These are phyloP conservation scores for Cochlearius cochlearius DNA, from an alignment of 2,113 vertebrate species.

Conservation along the genomic window DNA sequence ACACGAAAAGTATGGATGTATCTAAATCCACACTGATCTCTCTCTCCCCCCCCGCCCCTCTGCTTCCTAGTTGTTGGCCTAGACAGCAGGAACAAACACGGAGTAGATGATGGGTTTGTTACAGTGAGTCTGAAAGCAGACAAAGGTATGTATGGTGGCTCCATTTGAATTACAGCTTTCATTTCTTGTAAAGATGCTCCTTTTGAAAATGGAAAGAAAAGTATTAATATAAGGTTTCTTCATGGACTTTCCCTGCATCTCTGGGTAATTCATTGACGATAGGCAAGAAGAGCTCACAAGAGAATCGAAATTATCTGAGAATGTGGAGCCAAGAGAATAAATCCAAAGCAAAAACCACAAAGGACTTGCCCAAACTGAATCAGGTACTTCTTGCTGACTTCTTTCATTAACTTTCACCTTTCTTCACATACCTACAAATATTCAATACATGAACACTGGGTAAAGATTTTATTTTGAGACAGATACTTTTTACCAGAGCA, in stretches of 20 bases:
- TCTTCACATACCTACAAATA: neutral
- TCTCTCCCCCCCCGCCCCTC: neutral
- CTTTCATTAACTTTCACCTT: neutral
- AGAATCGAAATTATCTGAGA: slow-evolving; percentile 90
- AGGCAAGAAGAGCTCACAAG: slow-evolving; percentile 91
- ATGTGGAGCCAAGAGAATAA: slow-evolving; percentile 92
- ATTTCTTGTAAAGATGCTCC: neutral
- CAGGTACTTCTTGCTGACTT: slow-evolving; percentile 76
- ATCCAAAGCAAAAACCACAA: slow-evolving; percentile 83
- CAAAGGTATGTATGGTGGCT: slow-evolving; percentile 76
- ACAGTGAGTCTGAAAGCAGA: slow-evolving; percentile 91
- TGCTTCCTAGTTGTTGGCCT: slow-evolving; percentile 75
- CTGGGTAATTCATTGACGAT: neutral
- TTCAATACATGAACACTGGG: neutral
- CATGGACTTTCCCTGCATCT: neutral
- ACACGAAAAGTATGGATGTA: neutral
- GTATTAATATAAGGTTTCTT: neutral
- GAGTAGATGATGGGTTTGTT: slow-evolving; percentile 90
- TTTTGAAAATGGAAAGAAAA: neutral
- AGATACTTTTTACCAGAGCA: neutral
- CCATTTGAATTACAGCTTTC: neutral
- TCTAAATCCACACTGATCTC: neutral
- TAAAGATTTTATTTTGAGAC: neutral
- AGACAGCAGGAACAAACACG: slow-evolving; percentile 82
- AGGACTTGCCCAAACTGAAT: slow-evolving; percentile 92